Conservation (phyloP, 2,113 vertebrate species). For the Aplodontia rufa region DNA sequence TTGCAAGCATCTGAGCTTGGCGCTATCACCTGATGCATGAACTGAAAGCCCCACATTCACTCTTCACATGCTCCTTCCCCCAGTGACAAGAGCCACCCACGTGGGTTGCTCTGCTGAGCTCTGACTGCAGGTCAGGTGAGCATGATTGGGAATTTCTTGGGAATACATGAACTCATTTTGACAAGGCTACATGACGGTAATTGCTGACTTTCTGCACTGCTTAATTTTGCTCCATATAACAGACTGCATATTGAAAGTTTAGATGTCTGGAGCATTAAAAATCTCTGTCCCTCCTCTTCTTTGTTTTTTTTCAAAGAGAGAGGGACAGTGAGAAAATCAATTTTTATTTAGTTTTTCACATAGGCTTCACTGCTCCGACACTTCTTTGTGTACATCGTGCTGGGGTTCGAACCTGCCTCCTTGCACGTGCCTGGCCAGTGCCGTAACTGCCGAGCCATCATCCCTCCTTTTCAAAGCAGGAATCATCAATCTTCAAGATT, state of each 20-base stretch:
- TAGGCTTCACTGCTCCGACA: too few relatives aligned
- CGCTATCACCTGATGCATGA: fast-evolving
- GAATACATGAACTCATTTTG: background rate
- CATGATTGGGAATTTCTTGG: background rate
- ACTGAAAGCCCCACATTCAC: fast-evolving
- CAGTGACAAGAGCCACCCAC: fast-evolving
- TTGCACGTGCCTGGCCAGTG: too few relatives aligned
- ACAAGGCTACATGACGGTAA: background rate
- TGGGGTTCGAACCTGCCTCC: too few relatives aligned
- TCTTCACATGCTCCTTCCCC: background rate
- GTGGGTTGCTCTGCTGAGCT: fast-evolving
- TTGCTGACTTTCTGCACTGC: background rate
- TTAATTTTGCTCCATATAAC: background rate
- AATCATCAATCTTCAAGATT: background rate
- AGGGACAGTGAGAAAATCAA: too few relatives aligned
- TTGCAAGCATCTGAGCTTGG: fast-evolving
- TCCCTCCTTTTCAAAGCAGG: background rate
- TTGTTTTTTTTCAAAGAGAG: too few relatives aligned
- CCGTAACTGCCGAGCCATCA: too few relatives aligned
- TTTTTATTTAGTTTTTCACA: too few relatives aligned
- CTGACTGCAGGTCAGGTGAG: background rate
- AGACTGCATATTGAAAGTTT: background rate
- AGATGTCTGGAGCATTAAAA: background rate
- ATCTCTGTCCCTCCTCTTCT: background rate
- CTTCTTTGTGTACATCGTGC: too few relatives aligned